Evolutionary conservation across 2,797 vertebrate species (phyloP).

Genomic region (Enteromius afrohamiltoni): DNA sequence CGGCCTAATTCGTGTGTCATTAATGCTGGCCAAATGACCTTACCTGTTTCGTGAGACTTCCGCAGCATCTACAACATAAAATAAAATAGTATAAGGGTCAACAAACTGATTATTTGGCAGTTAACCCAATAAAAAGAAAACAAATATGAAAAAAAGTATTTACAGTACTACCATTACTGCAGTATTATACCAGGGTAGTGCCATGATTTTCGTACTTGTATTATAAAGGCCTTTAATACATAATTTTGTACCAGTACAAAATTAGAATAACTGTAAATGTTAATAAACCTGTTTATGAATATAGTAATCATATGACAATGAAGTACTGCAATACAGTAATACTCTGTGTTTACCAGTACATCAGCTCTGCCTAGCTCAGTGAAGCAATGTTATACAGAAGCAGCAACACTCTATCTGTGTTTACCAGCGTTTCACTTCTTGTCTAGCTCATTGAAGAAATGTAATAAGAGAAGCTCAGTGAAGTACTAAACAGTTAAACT

Average conservation of each 20-base stretch:
- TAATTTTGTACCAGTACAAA: background rate
- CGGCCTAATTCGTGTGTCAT: background rate
- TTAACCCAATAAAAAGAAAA: background rate
- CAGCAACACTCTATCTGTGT: no score
- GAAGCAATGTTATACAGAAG: no score
- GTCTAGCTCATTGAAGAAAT: no score
- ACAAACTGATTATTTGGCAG: background rate
- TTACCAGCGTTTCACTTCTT: no score
- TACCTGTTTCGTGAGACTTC: constrained; percentile 85
- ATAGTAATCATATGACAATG: background rate
- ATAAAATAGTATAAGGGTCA: background rate
- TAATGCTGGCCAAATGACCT: background rate
- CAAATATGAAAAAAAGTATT: background rate
- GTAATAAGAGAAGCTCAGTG: no score
- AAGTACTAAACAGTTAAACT: no score
- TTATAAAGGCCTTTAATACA: background rate
- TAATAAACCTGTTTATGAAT: background rate
- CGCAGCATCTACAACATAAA: constrained; percentile 75
- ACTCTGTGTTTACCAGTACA: no score
- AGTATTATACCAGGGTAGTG: background rate
- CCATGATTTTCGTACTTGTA: background rate
- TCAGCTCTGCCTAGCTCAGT: no score
- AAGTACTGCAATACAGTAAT: no score
- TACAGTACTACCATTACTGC: background rate
- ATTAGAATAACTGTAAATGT: no score